Evolutionary conservation across 2,113 vertebrate genomes (phyloP).

Genomic region (Peromyscus leucopus): DNA sequence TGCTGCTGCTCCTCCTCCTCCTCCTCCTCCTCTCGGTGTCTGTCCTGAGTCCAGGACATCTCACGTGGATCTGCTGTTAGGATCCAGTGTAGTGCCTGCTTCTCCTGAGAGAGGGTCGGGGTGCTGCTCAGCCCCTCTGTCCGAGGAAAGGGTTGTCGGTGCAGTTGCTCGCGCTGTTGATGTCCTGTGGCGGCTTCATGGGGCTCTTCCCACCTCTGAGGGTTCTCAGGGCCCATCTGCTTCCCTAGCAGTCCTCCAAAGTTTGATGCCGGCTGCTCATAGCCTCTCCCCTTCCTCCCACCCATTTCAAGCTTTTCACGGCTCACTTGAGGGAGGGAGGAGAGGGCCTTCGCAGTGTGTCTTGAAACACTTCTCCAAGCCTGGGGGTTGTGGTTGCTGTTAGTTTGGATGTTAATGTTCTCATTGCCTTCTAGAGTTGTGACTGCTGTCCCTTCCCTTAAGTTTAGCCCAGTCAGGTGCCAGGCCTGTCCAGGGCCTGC

Average conservation of each 20-base stretch:
- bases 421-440: neutral
- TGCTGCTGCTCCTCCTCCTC: neutral
- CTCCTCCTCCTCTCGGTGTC: neutral
- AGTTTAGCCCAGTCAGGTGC: neutral
- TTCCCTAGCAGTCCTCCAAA: neutral
- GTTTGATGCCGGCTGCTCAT: accelerated
- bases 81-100: neutral
- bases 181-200: too few relatives aligned
- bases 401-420: neutral
- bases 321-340: neutral
- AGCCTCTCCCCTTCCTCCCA: accelerated
- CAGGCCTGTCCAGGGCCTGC: too few relatives aligned
- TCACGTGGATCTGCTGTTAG: neutral
- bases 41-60: neutral
- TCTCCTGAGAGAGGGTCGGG: neutral
- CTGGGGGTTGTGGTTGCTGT: neutral
- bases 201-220: neutral
- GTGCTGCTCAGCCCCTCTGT: neutral
- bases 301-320: neutral
- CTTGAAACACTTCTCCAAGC: neutral
- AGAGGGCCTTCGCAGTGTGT: neutral
- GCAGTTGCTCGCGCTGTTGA: neutral
- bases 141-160: neutral
- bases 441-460: accelerated
- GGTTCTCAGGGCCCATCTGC: too few relatives aligned